phyloP scores from a whole-genome alignment of 2,888 invertebrate genomes.

The Schizaphis graminum region DNA sequence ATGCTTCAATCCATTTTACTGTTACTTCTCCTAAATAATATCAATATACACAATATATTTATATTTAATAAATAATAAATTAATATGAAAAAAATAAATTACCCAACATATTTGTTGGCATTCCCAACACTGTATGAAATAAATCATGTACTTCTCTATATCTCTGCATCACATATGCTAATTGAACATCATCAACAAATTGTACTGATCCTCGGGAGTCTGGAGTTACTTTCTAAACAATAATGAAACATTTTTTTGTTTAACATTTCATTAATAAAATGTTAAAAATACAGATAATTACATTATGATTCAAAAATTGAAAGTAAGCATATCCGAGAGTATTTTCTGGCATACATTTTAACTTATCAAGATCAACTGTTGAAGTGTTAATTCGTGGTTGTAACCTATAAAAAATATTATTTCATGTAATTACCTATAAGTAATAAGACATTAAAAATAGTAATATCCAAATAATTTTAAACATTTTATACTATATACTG shows the following conservation, averaged over 20 bases:
- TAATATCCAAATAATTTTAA: background rate
- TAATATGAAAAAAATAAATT: constrained; percentile 68
- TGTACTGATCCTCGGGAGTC: constrained; percentile 91
- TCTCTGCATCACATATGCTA: constrained; percentile 96
- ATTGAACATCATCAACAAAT: constrained; percentile 89
- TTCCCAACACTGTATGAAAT: constrained; percentile 89
- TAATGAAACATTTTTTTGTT: background rate
- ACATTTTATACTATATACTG: constrained; percentile 66
- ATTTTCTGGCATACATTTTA: constrained; percentile 81
- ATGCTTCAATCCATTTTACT: constrained; percentile 97
- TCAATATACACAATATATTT: background rate
- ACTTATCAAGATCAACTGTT: constrained; percentile 81
- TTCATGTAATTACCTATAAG: background rate
- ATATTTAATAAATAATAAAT: constrained; percentile 4
- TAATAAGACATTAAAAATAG: background rate
- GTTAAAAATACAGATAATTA: constrained; percentile 69
- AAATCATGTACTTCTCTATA: constrained; percentile 98
- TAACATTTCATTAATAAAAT: constrained; percentile 6
- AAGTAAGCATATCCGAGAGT: constrained; percentile 90
- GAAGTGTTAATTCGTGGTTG: constrained; percentile 89
- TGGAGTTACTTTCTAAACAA: constrained; percentile 84
- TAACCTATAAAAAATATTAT: constrained; percentile 73
- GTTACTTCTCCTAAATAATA: constrained; percentile 80
- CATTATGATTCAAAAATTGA: constrained; percentile 85
- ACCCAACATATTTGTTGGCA: constrained; percentile 94